Evolutionary conservation across 2,888 invertebrate species (phyloP), one percentile per base, ranked within the genome.

Genomic region (Lasioglossum villosulum): DNA sequence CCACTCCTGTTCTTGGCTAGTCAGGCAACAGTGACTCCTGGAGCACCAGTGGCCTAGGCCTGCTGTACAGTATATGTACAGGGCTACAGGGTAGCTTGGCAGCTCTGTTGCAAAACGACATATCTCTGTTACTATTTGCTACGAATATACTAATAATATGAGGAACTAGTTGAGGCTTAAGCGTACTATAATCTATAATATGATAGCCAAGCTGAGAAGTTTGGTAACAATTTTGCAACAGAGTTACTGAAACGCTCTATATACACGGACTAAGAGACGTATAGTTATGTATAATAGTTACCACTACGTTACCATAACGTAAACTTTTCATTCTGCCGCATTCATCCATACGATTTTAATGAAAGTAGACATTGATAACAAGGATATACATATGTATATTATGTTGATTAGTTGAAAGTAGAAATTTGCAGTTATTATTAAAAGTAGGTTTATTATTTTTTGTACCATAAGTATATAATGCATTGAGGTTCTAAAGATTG

Each of bases 271-370:
- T 80, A 37, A 80, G 8, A 48, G 34, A 52, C 23, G 34, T 30
- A 63, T 19, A 63, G 30, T 63, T 30, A 63, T 30, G 52, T 72
- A 56, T 56, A 56, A 56, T 45, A 72, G 45, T 30, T 59, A 39
- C 66, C 70, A 66, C 70, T 73, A 48, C 23, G 8, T 23, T 48
- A 48, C 23, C 48, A 52, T 52, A 42, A 30, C 39, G 39, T 75
- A 68, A 48, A 75, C 48, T 68, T 66, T 84, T 83, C 66, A 84
- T 83, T 78, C 52, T 52, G 27, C 52, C 42, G 27, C 52, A 56
- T 16, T 48, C n/a, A 27, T 80, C 23, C 5, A 16, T 23, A 72
- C 19, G 14, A n/a, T n/a, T 63, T 78, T n/a, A 45, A 63, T 73
- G 16, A 34, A 48, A 48, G 27, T 63, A 71, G 30, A 30, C 30